Evolutionary conservation across 2,797 vertebrate species (phyloP), one percentile per base, ranked within the genome.

Genomic region (Stomatorhinus walkeri): DNA sequence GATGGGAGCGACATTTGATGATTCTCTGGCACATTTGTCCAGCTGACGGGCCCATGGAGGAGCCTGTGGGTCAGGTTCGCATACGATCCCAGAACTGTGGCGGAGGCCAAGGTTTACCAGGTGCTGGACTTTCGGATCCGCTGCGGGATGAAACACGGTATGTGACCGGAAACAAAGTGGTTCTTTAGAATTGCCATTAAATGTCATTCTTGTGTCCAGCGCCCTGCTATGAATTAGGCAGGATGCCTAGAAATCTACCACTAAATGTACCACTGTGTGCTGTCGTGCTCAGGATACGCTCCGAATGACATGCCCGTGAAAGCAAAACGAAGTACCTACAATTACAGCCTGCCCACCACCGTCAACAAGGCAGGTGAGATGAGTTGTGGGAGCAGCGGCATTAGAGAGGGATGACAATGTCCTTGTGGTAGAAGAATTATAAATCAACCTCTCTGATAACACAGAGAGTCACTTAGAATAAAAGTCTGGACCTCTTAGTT

Each of bases 1-100:
- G 28, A 24, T 61, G 3, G n/a, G 24, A 24, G 24, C 9, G 56
- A 24, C 24, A 61, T 64, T 12, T 88, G 14, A 32, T 76, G 40
- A 12, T 61, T 28, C 8, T 59, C 14, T 88, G 51, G 16, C 14
- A 36, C 49, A 4, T 86, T 28, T 32, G 48, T 90, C 3, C 91
- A 99, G 98, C 94, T 99, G 90, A 99, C 98, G 0, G 98, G 98
- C 4, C 98, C 98, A 0, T 99, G 98, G 98, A 97, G 98, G 89
- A 99, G 97, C 93, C 94, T 99, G 61, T 99, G 98, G 98, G 97
- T 99, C 88, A 95, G 95, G 88, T 96, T 97, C 59, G 97, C 97
- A n/a, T 98, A 98, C 0, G 98, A 99, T 92, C 98, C 98, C 85
- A 95, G 98, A 3, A 98, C 97, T 92, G 92, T 90, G 28, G 85